Conservation (phyloP, 2,888 invertebrate species). For the Dexiosoma caninum region DNA sequence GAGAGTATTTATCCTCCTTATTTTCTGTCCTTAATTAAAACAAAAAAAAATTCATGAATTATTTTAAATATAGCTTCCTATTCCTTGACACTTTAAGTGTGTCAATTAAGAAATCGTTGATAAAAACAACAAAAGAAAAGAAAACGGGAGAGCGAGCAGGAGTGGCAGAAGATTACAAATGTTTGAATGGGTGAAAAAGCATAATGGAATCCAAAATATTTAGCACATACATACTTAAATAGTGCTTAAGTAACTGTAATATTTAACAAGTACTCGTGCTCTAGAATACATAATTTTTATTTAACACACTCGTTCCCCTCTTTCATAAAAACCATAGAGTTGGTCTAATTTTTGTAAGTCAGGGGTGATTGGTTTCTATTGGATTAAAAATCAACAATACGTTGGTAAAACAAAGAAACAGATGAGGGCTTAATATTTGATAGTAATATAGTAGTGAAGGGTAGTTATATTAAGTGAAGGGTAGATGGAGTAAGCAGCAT, state of each 20-base stretch:
- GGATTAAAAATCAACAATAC: constrained; percentile 13
- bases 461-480: no score
- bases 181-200: constrained; percentile 17
- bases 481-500: not conserved
- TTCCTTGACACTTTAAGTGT: constrained; percentile 57
- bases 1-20: not conserved
- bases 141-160: not conserved
- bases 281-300: constrained; percentile 39
- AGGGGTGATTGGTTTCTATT: constrained; percentile 48
- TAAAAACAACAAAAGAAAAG: not conserved
- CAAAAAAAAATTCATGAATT: constrained; percentile 30
- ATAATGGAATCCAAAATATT: constrained; percentile 51
- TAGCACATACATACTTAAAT: constrained; percentile 64
- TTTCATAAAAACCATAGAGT: not conserved
- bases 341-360: constrained; percentile 22
- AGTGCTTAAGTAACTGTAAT: constrained; percentile 63
- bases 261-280: constrained; percentile 56
- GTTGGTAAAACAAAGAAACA: not conserved
- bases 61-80: constrained; percentile 46
- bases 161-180: not conserved
- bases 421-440: constrained; percentile 20
- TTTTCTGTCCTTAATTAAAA: constrained; percentile 21
- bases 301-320: constrained; percentile 30
- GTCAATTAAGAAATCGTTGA: constrained; percentile 55
- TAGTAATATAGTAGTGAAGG: not conserved